Base-by-base conservation (phyloP, 2,888 invertebrate genomes). In the Ophioninae sp. region DNA sequence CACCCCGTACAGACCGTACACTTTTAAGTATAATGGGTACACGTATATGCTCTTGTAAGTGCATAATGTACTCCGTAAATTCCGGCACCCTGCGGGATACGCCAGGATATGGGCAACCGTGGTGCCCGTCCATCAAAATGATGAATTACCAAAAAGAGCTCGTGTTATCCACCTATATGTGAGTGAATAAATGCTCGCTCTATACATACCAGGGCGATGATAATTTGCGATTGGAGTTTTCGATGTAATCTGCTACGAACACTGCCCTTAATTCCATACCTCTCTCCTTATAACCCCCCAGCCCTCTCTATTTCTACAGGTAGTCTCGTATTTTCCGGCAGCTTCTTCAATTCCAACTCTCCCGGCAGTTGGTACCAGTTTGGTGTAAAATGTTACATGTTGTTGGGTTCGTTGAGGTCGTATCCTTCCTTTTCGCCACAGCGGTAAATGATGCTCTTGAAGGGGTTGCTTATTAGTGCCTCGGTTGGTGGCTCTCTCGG, bases 91-190 rank as follows among this genome's bases (percentile, higher is more conserved):
- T 67, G 74, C 64, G 79, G 62, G 74, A 41, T 73, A 67, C 44
- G 74, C 69, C 74, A 82, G 81, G 70, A 75, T 78, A 82, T 79
- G 79, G 83, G 82, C 67, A 73, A 81, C 83, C 86, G 79, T 86
- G 84, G 83, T 79, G 84, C 81, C 88, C 89, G 89, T 89, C 89
- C 79, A 85, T 89, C 87, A 86, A 82, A 85, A 90, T 90, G 89
- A 90, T 89, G 85, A 88, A 90, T 90, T 84, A 87, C 87, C 87
- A 80, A 87, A 87, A 87, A 89, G 85, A 87, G 79, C 83, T 75
- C 30, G 50, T 21, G 30, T 67, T 68, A n/a, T 69, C 21, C 68
- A 41, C 41, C 37, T 59, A 37, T 50, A 30, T 57, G n/a, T 61
- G 30, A 21, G 41, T 64, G 20, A 41, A 41, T 64, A 69, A 69